A percentile compares a stretch with the other conserved stretches of the same genome.
Evolutionary conservation across 2,113 vertebrate genomes (phyloP).

Genomic region (Coturnix japonica): DNA sequence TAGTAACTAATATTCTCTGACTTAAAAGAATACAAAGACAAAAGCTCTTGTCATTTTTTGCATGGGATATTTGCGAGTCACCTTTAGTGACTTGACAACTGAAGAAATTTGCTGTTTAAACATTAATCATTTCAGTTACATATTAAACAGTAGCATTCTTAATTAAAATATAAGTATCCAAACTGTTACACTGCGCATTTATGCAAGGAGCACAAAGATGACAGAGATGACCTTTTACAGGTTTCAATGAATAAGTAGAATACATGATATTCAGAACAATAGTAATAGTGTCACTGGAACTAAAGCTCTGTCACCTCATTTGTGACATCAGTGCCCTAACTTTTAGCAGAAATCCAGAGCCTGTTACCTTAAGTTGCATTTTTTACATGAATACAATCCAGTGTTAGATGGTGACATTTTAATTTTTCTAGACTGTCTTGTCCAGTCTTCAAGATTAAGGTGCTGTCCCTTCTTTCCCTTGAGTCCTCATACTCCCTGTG

Average conservation of each 20-base stretch:
- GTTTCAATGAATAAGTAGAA: neutral
- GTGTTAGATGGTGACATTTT: neutral
- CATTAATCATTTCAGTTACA: conserved; percentile 55
- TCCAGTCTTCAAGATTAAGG: neutral
- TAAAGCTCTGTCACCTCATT: neutral
- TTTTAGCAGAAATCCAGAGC: neutral
- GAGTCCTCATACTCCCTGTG: neutral
- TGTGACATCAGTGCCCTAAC: neutral
- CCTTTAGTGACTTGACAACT: conserved; percentile 21
- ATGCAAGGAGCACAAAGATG: neutral
- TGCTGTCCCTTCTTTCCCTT: neutral
- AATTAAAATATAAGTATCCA: neutral
- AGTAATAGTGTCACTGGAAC: neutral
- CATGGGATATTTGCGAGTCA: neutral
- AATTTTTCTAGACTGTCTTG: neutral
- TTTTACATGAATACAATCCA: neutral
- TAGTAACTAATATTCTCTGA: neutral
- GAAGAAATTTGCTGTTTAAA: conserved; percentile 57
- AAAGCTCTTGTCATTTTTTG: conserved; percentile 10
- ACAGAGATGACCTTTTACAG: neutral
- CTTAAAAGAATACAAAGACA: neutral
- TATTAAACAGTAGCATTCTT: conserved; percentile 47
- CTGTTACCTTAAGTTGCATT: neutral
- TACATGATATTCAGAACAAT: neutral
- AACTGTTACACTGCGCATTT: neutral